Evolutionary conservation across 2,113 vertebrate genomes (phyloP).

Genomic region (Mastomys coucha): DNA sequence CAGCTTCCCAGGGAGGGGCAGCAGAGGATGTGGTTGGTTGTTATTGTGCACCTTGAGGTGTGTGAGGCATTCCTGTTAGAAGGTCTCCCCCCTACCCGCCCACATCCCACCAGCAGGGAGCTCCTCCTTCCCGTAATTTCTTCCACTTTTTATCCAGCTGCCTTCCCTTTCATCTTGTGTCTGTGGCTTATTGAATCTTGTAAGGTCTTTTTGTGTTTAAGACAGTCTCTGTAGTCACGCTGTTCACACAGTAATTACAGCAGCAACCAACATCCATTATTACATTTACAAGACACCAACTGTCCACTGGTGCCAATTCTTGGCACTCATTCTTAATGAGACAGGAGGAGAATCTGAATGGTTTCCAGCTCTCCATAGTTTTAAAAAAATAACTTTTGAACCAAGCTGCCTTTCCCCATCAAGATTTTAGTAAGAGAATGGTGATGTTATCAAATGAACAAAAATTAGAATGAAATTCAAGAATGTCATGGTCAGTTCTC

Average conservation of each 20-base stretch:
- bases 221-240: conserved; percentile 22
- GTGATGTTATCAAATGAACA: conserved; percentile 38
- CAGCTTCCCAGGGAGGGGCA: neutral
- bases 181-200: conserved; percentile 43
- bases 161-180: conserved; percentile 47
- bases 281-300: conserved; percentile 46
- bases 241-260: conserved; percentile 49
- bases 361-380: conserved; percentile 33
- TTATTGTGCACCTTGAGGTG: neutral
- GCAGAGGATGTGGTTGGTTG: neutral
- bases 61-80: neutral
- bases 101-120: neutral
- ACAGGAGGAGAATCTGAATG: neutral
- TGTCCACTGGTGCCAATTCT: neutral
- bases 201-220: conserved; percentile 58
- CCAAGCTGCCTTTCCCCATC: neutral
- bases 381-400: conserved; percentile 41
- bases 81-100: neutral
- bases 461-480: conserved; percentile 52
- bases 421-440: conserved; percentile 18
- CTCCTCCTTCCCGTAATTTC: conserved; percentile 2
- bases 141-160: conserved; percentile 25
- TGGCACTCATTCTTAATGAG: neutral
- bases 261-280: conserved; percentile 26
- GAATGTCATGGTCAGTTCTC: conserved; percentile 36